Conservation (phyloP, 2,888 invertebrate genomes). For the Cheilosia pagana region DNA sequence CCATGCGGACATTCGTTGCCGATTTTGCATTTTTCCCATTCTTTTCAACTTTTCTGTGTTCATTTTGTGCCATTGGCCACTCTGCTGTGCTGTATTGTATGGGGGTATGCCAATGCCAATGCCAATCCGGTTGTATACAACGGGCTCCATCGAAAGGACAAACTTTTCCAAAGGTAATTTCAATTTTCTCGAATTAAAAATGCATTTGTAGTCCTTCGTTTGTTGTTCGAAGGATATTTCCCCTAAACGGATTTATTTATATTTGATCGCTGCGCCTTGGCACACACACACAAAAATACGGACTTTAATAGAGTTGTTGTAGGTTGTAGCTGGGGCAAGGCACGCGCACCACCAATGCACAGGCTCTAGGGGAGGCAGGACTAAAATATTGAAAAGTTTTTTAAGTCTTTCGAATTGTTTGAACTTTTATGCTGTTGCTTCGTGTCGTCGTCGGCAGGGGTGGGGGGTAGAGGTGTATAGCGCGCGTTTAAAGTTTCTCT, state of each 20-base stretch:
- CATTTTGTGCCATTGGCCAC: constrained; percentile 1
- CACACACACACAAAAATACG: constrained; percentile 40
- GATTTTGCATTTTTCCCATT: constrained; percentile 36
- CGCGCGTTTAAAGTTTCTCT: constrained; percentile 44
- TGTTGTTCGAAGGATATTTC: constrained; percentile 74
- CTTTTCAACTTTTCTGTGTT: background rate
- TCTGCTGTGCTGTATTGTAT: background rate
- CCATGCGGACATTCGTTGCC: constrained; percentile 25
- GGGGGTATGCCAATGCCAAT: background rate
- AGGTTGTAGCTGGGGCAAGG: background rate
- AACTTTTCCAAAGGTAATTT: constrained; percentile 72
- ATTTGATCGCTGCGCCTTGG: constrained; percentile 66
- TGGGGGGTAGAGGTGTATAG: background rate
- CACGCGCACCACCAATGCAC: background rate
- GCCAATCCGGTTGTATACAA: background rate
- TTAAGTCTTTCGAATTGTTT: constrained; percentile 67
- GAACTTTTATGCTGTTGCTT: constrained; percentile 74
- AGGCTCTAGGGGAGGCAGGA: background rate
- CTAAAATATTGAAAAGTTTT: constrained; percentile 65
- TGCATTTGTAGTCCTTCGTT: constrained; percentile 70
- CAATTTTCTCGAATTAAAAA: constrained; percentile 74
- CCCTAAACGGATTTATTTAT: constrained; percentile 73
- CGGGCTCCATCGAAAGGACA: constrained; percentile 41
- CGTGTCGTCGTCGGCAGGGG: background rate
- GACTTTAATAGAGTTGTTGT: constrained; percentile 29